Base-by-base conservation (phyloP, 1,140 invertebrate genomes). In the Calycopis cecrops region DNA sequence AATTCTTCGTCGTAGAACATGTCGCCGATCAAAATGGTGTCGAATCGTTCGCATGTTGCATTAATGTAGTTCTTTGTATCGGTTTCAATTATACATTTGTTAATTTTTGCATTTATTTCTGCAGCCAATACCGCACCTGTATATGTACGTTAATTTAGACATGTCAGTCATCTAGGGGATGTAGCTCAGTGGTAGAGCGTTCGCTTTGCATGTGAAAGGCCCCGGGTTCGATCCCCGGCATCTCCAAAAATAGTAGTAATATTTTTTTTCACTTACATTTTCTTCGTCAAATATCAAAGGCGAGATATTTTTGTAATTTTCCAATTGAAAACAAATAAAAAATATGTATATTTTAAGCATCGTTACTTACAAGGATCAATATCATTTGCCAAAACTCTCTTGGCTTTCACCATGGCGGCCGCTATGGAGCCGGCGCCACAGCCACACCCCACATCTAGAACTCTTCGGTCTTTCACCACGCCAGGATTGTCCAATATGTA, bases 151-250 rank as follows among this genome's bases (percentile, higher is more conserved):
- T 17, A 53, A 65, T 73, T 76, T 76, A 11, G 51, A 42, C 10
- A 1, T 0, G 0, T 0, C 3, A 65, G 18, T 63, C 67, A 71
- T 74, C 56, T 54, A 68, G 88, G 89, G 86, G 86, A 90, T 89
- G 88, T 89, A 88, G 89, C 85, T 89, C 88, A 90, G 89, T 90
- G 94, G 94, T 95, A 95, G 94, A 94, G 94, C 93, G 94, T 94
- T 94, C 93, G 94, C 94, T 95, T 95, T 94, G 94, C 94, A 95
- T 95, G 65, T 68, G 65, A 68, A 68, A 68, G 65, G 65, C 65
- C 65, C 65, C 65, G 65, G 65, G 65, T 67, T 67, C 65, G 65
- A 67, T 67, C 65, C 65, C 65, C 65, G 65, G 65, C 65, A 67
- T 68, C 63, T 68, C 66, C 66, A 68, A n/a, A n/a, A n/a, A n/a